Evolutionary conservation across 2,113 vertebrate species (phyloP).

Genomic region (Cercocebus atys): DNA sequence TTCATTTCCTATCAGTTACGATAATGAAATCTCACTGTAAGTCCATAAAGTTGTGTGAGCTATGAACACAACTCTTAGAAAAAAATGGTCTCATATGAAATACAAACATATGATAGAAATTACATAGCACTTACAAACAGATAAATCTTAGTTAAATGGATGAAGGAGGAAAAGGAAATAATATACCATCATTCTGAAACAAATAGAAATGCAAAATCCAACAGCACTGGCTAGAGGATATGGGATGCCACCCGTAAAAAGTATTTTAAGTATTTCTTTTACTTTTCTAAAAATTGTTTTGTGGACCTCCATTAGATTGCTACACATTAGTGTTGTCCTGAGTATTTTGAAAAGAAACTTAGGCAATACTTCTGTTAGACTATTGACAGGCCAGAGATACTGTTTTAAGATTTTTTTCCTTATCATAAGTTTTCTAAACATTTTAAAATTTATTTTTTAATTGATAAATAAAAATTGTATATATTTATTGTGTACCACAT

Average conservation of each 20-base stretch:
- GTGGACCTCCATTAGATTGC: background rate
- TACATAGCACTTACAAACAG: background rate
- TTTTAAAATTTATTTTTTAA: background rate
- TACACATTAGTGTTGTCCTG: background rate
- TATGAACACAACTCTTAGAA: background rate
- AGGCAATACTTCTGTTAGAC: background rate
- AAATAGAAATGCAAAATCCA: conserved; percentile 21
- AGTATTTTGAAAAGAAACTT: background rate
- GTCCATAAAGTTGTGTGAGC: background rate
- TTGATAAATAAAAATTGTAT: background rate
- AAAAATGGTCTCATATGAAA: background rate
- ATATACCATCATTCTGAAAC: background rate
- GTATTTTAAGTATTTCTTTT: background rate
- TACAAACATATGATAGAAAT: background rate
- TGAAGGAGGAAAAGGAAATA: conserved; percentile 20
- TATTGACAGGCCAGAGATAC: background rate
- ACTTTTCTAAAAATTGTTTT: background rate
- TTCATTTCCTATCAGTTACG: background rate
- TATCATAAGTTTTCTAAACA: background rate
- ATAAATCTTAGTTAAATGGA: background rate
- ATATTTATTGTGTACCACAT: background rate
- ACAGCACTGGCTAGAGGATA: background rate
- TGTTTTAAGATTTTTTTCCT: background rate
- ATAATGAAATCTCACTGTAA: background rate
- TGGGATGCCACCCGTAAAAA: background rate